A percentile compares a stretch with the other conserved stretches of the same genome.
Evolutionary conservation across 2,113 vertebrate genomes (phyloP).

Genomic region (Phainopepla nitens): DNA sequence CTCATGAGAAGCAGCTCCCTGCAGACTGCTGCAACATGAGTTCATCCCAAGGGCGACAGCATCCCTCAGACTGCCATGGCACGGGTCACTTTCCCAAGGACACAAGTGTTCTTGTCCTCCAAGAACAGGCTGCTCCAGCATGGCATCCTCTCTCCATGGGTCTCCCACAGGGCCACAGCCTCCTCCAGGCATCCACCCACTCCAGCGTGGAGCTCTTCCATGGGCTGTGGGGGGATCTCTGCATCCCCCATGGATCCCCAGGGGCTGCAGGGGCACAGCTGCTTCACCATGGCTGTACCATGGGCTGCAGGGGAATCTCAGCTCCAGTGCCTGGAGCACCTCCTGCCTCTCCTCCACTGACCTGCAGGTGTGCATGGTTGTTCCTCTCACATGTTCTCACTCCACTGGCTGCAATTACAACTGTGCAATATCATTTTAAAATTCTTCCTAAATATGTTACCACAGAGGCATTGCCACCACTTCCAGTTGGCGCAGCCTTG

Average conservation of each 20-base stretch:
- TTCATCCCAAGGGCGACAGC: not conserved
- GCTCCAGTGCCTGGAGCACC: not conserved
- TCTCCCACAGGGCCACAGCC: no score
- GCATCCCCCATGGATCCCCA: no score
- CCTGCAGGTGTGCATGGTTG: rapidly evolving
- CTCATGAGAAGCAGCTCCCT: not conserved
- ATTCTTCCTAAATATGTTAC: not conserved
- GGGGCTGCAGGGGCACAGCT: not conserved
- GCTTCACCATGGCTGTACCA: no score
- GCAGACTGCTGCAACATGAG: rapidly evolving
- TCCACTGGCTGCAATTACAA: not conserved
- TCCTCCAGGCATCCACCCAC: not conserved
- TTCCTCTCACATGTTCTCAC: not conserved
- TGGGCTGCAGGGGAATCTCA: rapidly evolving
- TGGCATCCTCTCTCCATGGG: not conserved
- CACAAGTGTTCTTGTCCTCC: no score
- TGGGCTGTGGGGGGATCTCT: not conserved
- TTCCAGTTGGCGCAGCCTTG: not conserved
- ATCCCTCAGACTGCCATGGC: rapidly evolving
- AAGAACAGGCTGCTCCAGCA: not conserved
- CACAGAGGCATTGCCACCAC: not conserved
- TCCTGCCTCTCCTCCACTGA: not conserved
- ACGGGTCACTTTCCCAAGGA: rapidly evolving
- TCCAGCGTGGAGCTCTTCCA: rapidly evolving
- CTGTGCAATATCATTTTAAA: not conserved